Conservation (phyloP, 2,888 invertebrate genomes). For the Campoplex nolae region DNA sequence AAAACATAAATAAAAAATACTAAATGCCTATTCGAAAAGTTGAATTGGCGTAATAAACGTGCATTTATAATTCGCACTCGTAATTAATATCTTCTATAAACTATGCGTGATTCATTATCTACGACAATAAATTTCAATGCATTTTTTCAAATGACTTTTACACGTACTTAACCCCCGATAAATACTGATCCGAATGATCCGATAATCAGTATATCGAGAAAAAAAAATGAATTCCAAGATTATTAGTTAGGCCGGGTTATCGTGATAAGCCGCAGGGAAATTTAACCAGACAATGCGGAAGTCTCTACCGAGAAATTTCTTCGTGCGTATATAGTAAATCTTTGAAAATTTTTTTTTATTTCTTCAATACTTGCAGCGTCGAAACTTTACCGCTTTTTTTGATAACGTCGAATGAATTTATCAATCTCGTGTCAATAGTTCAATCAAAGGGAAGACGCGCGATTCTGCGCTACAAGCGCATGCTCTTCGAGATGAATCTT, state of each 20-base stretch:
- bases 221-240: conserved; percentile 14
- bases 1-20: neutral
- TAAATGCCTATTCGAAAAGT: neutral
- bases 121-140: neutral
- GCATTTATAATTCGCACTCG: neutral
- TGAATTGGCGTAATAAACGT: neutral
- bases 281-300: neutral
- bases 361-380: neutral
- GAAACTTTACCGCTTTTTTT: conserved; percentile 11
- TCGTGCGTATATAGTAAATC: neutral
- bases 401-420: neutral
- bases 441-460: conserved; percentile 4
- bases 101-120: neutral
- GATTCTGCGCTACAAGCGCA: neutral
- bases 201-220: neutral
- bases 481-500: neutral
- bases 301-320: neutral
- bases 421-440: conserved; percentile 52
- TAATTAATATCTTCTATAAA: neutral
- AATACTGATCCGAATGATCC: conserved; percentile 45
- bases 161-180: conserved; percentile 19
- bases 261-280: conserved; percentile 5
- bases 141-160: neutral
- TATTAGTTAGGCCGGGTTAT: conserved; percentile 30
- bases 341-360: neutral